A percentile compares a stretch with the other conserved stretches of the same genome.
Evolutionary conservation across 2,797 vertebrate genomes (phyloP).

Genomic region (Pteronotus mesoamericanus): DNA sequence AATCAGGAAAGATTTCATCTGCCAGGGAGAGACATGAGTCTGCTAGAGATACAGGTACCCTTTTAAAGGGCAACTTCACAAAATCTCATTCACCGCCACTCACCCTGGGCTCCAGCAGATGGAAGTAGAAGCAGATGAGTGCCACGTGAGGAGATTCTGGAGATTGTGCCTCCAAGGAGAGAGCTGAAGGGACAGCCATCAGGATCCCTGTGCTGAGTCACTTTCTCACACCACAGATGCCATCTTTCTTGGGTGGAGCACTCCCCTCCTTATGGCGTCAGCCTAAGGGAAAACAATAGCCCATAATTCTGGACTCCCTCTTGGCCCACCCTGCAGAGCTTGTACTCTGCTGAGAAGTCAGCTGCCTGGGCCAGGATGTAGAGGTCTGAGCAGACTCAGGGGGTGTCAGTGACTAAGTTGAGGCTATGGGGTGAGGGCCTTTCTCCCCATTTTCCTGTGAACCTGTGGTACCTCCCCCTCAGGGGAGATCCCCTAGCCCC

Average conservation of each 20-base stretch:
- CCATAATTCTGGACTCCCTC: neutral
- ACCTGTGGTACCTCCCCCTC: neutral
- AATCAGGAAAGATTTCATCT: neutral
- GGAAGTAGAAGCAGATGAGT: too few species aligned
- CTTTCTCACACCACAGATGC: neutral
- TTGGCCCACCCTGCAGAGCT: neutral
- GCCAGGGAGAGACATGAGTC: neutral
- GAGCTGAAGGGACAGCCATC: neutral
- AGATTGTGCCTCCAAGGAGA: neutral
- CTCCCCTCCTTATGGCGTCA: neutral
- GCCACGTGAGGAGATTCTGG: neutral
- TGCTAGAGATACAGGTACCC: neutral
- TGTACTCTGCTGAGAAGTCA: neutral
- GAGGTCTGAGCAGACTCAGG: neutral
- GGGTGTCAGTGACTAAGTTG: neutral
- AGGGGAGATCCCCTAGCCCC: neutral
- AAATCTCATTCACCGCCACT: neutral
- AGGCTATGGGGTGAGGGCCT: neutral
- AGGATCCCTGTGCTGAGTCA: neutral
- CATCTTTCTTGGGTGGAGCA: neutral
- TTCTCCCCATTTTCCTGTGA: neutral
- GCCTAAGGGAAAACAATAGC: neutral
- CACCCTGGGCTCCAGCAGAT: neutral
- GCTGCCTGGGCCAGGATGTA: neutral
- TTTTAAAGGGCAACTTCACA: neutral